phyloP scores from a whole-genome alignment of 1,140 invertebrate genomes.

The Pogonognathellus flavescens region DNA sequence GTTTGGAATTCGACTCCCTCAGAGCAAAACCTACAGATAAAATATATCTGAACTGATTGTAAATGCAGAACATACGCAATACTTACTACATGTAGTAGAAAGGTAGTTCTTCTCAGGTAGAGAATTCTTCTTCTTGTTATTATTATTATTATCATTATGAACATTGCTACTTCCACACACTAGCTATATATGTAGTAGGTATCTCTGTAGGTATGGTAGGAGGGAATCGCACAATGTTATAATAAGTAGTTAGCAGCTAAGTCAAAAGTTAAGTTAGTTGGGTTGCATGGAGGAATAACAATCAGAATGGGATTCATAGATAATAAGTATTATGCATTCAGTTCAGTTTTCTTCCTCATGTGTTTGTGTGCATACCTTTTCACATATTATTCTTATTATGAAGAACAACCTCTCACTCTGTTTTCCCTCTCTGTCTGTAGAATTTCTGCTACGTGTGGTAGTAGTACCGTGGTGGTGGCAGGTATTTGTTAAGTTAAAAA shows the following conservation, averaged over 20 bases:
- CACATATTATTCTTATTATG: not conserved
- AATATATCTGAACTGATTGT: slow-evolving; percentile 45
- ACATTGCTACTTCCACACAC: not conserved
- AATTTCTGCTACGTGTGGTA: not conserved
- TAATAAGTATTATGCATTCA: slow-evolving; percentile 39
- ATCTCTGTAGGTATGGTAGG: not conserved
- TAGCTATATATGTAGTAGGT: not conserved
- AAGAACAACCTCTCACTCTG: not conserved
- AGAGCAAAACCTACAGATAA: slow-evolving; percentile 21
- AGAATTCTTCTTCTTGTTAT: no score
- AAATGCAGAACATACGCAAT: slow-evolving; percentile 33
- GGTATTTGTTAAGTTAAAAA: no score
- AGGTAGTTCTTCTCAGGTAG: no score
- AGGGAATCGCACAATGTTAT: slow-evolving; percentile 24
- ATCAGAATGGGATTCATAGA: slow-evolving; percentile 22
- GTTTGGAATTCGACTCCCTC: slow-evolving; percentile 38
- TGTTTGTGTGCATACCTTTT: not conserved
- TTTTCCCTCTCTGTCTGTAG: slow-evolving; percentile 6
- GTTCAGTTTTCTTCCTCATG: slow-evolving; percentile 17
- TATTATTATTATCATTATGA: no score
- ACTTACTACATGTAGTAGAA: no score
- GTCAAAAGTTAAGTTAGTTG: slow-evolving; percentile 3
- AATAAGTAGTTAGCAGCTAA: slow-evolving; percentile 38
- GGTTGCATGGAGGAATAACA: slow-evolving; percentile 33
- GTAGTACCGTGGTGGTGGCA: no score